A percentile compares a stretch with the other conserved stretches of the same genome.
Conservation (phyloP, 2,113 vertebrate species). For the Mola mola region DNA sequence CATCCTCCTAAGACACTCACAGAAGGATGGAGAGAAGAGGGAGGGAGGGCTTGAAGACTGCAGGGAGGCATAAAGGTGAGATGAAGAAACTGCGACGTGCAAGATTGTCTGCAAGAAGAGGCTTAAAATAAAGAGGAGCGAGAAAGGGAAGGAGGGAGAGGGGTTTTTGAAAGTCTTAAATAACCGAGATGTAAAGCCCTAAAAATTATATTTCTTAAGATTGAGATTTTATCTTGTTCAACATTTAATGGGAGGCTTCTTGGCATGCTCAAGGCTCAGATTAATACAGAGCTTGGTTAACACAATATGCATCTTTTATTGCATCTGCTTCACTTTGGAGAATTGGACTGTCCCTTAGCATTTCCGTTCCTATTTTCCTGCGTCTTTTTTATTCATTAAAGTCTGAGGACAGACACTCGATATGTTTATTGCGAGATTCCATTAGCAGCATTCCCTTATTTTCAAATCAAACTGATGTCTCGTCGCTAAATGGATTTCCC, state of each 20-base stretch:
- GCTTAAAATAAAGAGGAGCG: conserved; percentile 44
- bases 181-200: conserved; percentile 33
- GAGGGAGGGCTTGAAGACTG: conserved; percentile 7
- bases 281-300: conserved; percentile 59
- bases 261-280: conserved; percentile 38
- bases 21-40: not conserved
- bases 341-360: conserved; percentile 5
- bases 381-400: not conserved
- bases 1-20: conserved; percentile 18
- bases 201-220: conserved; percentile 51
- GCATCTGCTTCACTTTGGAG: conserved; percentile 34
- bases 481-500: too few species aligned
- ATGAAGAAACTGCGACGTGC: conserved; percentile 34
- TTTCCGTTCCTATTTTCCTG: not conserved
- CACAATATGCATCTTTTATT: conserved; percentile 45
- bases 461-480: not conserved
- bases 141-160: not conserved
- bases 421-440: not conserved
- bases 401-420: not conserved
- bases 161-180: conserved; percentile 24
- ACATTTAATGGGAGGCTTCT: conserved; percentile 47
- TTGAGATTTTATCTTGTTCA: conserved; percentile 54
- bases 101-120: conserved; percentile 26
- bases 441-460: too few species aligned
- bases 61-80: conserved; percentile 44